A percentile compares a stretch with the other conserved stretches of the same genome.
Conservation (phyloP, 2,888 invertebrate genomes). For the Rhagophthalmus giganteus region DNA sequence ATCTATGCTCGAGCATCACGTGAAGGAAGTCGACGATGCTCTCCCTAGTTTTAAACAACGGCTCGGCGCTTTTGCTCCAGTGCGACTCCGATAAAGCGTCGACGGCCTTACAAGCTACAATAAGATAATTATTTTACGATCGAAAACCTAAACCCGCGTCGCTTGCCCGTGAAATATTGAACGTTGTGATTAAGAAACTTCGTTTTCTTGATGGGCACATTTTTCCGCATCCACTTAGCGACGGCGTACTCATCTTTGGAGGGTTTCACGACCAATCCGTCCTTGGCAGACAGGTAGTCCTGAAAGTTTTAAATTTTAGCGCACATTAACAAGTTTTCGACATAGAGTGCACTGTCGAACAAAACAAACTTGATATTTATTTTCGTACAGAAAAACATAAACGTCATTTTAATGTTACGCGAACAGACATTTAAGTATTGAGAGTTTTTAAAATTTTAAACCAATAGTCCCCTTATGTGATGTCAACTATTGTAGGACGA, state of each 20-base stretch:
- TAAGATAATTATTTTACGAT: slow-evolving; percentile 1
- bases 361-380: slow-evolving; percentile 11
- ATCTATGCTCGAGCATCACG: slow-evolving; percentile 85
- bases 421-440: neutral
- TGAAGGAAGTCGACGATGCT: slow-evolving; percentile 81
- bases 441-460: no score
- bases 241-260: slow-evolving; percentile 90
- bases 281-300: slow-evolving; percentile 56
- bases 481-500: neutral
- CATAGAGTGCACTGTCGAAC: slow-evolving; percentile 17
- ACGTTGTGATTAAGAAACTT: slow-evolving; percentile 96
- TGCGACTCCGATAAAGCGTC: slow-evolving; percentile 90
- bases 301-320: slow-evolving; percentile 31
- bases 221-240: slow-evolving; percentile 92
- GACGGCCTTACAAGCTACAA: slow-evolving; percentile 79
- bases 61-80: slow-evolving; percentile 77
- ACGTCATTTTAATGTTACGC: neutral
- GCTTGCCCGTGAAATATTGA: slow-evolving; percentile 88
- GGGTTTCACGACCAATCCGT: slow-evolving; percentile 69
- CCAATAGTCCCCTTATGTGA: no score
- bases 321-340: neutral
- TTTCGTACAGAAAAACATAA: neutral
- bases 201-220: slow-evolving; percentile 92
- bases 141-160: neutral
- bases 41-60: slow-evolving; percentile 79